Conservation (phyloP, 2,888 invertebrate genomes). For the Andrena minutula region DNA sequence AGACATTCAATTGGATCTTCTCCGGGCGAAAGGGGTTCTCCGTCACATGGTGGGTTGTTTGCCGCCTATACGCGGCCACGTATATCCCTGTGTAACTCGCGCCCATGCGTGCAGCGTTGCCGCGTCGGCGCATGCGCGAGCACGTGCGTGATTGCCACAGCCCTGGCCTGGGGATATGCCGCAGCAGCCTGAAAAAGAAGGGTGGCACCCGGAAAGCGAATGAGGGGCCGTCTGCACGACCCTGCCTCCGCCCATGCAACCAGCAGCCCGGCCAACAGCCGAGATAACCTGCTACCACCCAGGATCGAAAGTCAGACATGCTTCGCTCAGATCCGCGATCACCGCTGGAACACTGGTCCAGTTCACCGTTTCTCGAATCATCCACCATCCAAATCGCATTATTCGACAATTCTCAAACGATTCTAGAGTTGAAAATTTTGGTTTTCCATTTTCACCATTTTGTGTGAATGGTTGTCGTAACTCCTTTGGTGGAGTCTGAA, state of each 20-base stretch:
- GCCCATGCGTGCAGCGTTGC: constrained; percentile 65
- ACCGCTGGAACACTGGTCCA: constrained; percentile 7
- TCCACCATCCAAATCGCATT: neutral
- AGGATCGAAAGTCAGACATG: constrained; percentile 62
- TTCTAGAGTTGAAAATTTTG: no score
- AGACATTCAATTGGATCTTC: constrained; percentile 28
- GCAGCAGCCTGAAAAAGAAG: constrained; percentile 74
- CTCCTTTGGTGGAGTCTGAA: no score
- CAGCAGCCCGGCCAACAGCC: constrained; percentile 68
- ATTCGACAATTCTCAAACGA: no score
- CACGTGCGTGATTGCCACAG: constrained; percentile 72
- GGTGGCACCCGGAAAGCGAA: constrained; percentile 82
- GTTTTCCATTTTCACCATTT: no score
- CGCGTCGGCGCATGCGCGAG: constrained; percentile 71
- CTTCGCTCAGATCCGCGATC: constrained; percentile 31
- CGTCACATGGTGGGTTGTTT: neutral
- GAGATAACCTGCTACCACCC: constrained; percentile 69
- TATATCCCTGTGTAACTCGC: constrained; percentile 48
- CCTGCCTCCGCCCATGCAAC: constrained; percentile 82
- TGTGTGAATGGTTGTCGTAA: no score
- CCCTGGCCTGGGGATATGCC: constrained; percentile 67
- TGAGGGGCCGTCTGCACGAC: constrained; percentile 79
- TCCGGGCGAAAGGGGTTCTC: constrained; percentile 19
- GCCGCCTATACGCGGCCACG: constrained; percentile 12
- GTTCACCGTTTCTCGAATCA: constrained; percentile 1